phyloP scores from a whole-genome alignment of 1,140 invertebrate genomes.

The Brachionus rotundiformis region DNA sequence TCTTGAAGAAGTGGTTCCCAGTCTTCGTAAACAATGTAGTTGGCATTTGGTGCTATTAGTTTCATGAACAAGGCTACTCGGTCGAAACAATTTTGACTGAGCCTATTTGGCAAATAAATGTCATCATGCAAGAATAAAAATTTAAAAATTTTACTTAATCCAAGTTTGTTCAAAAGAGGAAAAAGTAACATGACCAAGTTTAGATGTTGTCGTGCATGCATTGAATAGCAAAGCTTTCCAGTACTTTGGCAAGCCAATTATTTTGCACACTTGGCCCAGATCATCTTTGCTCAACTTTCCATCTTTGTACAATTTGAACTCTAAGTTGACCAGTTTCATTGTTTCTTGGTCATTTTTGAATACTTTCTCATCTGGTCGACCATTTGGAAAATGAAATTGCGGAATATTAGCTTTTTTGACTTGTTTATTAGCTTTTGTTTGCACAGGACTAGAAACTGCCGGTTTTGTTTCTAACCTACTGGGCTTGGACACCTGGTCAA shows the following conservation, averaged over 20 bases:
- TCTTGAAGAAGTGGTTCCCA: constrained; percentile 89
- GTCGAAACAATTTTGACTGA: constrained; percentile 75
- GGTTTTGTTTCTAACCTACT: not conserved
- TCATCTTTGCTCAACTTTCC: constrained; percentile 38
- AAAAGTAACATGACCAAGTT: constrained; percentile 72
- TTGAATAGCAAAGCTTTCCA: constrained; percentile 91
- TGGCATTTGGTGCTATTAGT: constrained; percentile 59
- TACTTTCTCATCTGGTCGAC: constrained; percentile 14
- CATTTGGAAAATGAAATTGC: constrained; percentile 49
- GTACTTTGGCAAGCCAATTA: constrained; percentile 73
- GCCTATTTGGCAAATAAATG: constrained; percentile 70
- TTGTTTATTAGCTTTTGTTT: not conserved
- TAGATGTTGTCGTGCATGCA: constrained; percentile 73
- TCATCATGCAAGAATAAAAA: constrained; percentile 67
- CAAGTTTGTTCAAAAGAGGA: constrained; percentile 84
- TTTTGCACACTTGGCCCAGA: constrained; percentile 8
- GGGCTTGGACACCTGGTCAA: not conserved
- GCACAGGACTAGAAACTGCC: not conserved
- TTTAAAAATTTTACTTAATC: constrained; percentile 69
- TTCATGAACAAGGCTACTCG: constrained; percentile 55
- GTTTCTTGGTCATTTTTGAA: constrained; percentile 8
- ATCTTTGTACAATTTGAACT: constrained; percentile 40
- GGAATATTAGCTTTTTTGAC: constrained; percentile 20
- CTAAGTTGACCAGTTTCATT: constrained; percentile 3
- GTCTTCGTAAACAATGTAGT: constrained; percentile 71